phyloP scores from a whole-genome alignment of 2,888 invertebrate species.

The Heliconius charithonia region DNA sequence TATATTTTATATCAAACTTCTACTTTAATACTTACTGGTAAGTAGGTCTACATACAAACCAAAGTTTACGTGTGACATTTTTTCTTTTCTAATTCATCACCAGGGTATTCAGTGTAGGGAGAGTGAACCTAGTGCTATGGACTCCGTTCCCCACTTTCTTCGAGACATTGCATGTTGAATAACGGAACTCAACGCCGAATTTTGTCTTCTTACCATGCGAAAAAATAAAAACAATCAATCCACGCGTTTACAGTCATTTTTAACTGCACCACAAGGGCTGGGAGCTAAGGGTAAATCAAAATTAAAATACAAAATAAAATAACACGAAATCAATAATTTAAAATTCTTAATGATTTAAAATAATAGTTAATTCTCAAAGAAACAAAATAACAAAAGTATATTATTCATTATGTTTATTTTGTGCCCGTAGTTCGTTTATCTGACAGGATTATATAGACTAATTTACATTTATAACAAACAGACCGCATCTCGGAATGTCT shows the following conservation, averaged over 20 bases:
- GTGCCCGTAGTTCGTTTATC: slow-evolving; percentile 52
- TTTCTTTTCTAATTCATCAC: background rate
- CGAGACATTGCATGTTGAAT: too few species aligned
- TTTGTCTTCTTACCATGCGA: too few species aligned
- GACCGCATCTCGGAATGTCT: slow-evolving; percentile 59
- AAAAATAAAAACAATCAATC: too few species aligned
- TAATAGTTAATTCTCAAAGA: background rate
- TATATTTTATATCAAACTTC: background rate
- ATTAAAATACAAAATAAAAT: too few species aligned
- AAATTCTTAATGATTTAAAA: background rate
- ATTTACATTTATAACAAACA: slow-evolving; percentile 62
- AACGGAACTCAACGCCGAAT: too few species aligned
- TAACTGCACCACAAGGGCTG: too few species aligned
- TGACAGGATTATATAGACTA: slow-evolving; percentile 56
- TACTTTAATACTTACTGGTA: too few species aligned
- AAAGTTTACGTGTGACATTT: background rate
- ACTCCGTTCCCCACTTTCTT: too few species aligned
- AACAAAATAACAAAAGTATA: slow-evolving; percentile 1
- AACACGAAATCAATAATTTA: background rate
- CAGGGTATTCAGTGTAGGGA: background rate
- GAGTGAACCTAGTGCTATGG: too few species aligned
- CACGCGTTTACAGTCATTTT: too few species aligned
- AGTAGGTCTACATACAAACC: background rate
- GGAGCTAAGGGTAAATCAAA: too few species aligned
- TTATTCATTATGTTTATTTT: slow-evolving; percentile 7